phyloP scores from a whole-genome alignment of 1,140 invertebrate genomes.

The Drosophila repleta region DNA sequence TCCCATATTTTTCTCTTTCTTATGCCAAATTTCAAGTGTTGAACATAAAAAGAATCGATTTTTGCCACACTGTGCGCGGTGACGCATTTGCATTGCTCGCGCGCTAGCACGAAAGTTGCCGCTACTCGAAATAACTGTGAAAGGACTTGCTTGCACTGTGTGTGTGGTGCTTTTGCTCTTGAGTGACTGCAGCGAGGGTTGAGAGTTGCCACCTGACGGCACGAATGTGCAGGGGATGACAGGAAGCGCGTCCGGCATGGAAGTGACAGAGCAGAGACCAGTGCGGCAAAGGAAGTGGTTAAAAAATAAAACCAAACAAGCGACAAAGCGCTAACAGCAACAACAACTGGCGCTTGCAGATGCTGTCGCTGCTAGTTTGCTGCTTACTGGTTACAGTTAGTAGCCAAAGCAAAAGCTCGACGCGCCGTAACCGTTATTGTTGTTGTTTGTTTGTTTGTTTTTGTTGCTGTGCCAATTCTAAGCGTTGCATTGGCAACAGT shows the following conservation, averaged over 20 bases:
- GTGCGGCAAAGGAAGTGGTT: constrained; percentile 75
- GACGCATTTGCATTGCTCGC: constrained; percentile 31
- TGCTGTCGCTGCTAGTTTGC: constrained; percentile 31
- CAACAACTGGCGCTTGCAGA: constrained; percentile 22
- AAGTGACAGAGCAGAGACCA: constrained; percentile 19
- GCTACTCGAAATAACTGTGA: constrained; percentile 7
- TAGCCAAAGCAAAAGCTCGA: constrained; percentile 50
- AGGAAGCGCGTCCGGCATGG: constrained; percentile 38
- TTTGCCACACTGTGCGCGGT: constrained; percentile 41
- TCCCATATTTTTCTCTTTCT: background rate
- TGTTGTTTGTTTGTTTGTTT: constrained; percentile 37
- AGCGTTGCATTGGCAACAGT: constrained; percentile 79
- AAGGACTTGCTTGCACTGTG: constrained; percentile 26
- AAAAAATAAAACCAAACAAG: constrained; percentile 55
- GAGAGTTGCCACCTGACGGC: constrained; percentile 42
- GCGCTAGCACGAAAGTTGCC: constrained; percentile 1
- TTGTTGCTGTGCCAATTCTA: constrained; percentile 79
- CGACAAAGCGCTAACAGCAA: constrained; percentile 36
- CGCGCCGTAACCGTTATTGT: constrained; percentile 71
- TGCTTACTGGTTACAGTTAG: constrained; percentile 50
- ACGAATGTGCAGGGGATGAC: constrained; percentile 35
- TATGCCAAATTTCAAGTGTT: background rate
- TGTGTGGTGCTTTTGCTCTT: background rate
- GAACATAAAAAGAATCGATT: constrained; percentile 27
- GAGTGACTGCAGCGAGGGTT: constrained; percentile 1